These are phyloP conservation scores for Polia nebulosa DNA, from an alignment of 2,888 invertebrate species.

Conservation along the genomic window DNA sequence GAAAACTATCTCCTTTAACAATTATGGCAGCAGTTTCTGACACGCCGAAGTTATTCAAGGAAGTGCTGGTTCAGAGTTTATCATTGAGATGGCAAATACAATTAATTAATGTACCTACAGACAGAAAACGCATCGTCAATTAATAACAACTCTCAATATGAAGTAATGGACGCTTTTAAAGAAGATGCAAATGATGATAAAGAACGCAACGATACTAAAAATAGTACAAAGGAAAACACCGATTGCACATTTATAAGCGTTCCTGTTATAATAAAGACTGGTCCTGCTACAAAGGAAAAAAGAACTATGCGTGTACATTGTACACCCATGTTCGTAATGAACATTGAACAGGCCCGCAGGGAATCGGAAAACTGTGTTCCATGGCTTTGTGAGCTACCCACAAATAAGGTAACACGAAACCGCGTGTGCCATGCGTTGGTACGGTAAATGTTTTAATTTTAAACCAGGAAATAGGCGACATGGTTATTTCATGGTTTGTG, in stretches of 20 bases:
- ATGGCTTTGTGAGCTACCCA: conserved; percentile 42
- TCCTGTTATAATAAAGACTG: conserved; percentile 28
- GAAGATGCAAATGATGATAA: conserved; percentile 14
- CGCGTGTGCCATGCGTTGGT: conserved; percentile 7
- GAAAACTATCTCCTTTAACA: conserved; percentile 25
- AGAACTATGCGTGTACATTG: conserved; percentile 55
- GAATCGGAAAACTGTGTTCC: conserved; percentile 66
- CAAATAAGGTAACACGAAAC: conserved; percentile 51
- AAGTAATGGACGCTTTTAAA: neutral
- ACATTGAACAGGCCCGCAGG: conserved; percentile 66
- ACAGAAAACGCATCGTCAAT: neutral
- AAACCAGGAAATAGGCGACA: neutral
- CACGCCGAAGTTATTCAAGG: conserved; percentile 21
- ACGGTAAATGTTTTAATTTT: conserved; percentile 28
- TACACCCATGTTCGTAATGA: conserved; percentile 63
- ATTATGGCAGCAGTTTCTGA: conserved; percentile 18
- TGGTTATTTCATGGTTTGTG: neutral
- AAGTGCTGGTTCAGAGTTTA: neutral
- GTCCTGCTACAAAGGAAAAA: conserved; percentile 27
- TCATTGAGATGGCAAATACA: neutral
- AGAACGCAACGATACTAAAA: conserved; percentile 7
- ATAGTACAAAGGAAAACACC: conserved; percentile 12
- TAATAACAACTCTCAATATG: neutral
- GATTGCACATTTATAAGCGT: conserved; percentile 23
- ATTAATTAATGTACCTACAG: neutral